A percentile compares a stretch with the other conserved stretches of the same genome.
Conservation (phyloP, 2,797 vertebrate species). For the Rhadinocentrus ornatus region DNA sequence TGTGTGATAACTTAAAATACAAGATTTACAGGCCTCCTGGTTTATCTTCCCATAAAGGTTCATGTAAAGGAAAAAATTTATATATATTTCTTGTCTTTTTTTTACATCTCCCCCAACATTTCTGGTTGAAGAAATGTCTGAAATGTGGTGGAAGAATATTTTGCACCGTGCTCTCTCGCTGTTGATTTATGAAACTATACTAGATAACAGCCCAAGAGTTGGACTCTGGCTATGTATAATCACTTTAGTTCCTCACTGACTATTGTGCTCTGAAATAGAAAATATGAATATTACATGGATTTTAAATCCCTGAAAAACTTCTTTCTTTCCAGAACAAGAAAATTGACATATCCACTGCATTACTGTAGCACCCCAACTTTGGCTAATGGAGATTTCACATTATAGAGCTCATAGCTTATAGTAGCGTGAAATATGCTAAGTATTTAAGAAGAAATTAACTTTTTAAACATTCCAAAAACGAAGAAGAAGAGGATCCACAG, state of each 20-base stretch:
- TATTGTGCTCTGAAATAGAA: constrained; percentile 78
- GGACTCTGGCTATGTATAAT: constrained; percentile 77
- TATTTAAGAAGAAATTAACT: constrained; percentile 70
- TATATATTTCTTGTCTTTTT: constrained; percentile 50
- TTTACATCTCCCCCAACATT: constrained; percentile 62
- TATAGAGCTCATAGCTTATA: constrained; percentile 62
- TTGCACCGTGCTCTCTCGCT: constrained; percentile 55
- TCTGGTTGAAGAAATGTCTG: constrained; percentile 45
- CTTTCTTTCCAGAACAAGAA: constrained; percentile 66
- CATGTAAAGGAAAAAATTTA: constrained; percentile 36
- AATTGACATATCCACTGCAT: constrained; percentile 74
- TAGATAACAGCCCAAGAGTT: constrained; percentile 69
- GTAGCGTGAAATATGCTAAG: constrained; percentile 75
- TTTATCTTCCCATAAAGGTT: constrained; percentile 36
- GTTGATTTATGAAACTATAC: constrained; percentile 75
- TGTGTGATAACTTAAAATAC: constrained; percentile 27
- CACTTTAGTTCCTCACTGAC: constrained; percentile 75
- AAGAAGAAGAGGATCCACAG: constrained; percentile 8
- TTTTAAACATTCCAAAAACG: constrained; percentile 64
- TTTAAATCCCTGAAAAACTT: constrained; percentile 75
- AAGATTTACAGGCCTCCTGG: not conserved
- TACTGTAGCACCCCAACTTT: constrained; percentile 65
- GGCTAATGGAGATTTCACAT: constrained; percentile 77
- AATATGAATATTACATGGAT: constrained; percentile 80
- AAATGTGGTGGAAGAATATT: constrained; percentile 50